Percentiles rank a stretch among this genome's conserved stretches.
Conservation (phyloP, 2,113 vertebrate genomes). For the Ascaphus truei region DNA sequence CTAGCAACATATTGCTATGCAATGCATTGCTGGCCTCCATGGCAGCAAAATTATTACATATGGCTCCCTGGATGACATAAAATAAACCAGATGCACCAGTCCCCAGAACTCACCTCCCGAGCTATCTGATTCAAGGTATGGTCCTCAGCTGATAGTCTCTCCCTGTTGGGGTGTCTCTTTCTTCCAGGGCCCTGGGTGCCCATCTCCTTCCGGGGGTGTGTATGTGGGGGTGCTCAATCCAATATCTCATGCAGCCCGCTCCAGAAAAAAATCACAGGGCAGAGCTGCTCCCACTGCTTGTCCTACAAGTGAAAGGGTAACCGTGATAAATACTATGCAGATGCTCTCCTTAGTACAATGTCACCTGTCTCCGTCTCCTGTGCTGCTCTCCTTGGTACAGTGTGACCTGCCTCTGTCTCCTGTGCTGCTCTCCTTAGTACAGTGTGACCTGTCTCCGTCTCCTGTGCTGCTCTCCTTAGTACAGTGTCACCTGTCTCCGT, state of each 20-base stretch:
- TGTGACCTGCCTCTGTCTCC: not conserved
- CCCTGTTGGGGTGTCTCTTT: constrained; percentile 80
- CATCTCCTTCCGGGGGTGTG: constrained; percentile 56
- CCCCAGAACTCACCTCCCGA: constrained; percentile 72
- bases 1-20: too few species aligned
- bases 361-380: too few species aligned
- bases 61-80: too few species aligned
- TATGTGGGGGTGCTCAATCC: not conserved
- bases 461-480: too few species aligned
- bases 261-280: too few species aligned
- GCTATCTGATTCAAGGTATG: constrained; percentile 86
- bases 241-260: constrained; percentile 10
- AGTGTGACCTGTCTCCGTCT: not conserved
- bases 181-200: constrained; percentile 84
- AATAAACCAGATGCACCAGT: too few species aligned
- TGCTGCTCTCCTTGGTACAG: not conserved
- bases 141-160: constrained; percentile 81
- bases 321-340: not conserved
- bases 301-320: not conserved
- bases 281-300: not conserved
- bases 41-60: too few species aligned
- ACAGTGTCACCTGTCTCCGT: not conserved
- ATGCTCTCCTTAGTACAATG: not conserved
- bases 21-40: too few species aligned
- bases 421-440: not conserved